Percentiles rank a stretch among this genome's conserved stretches.
These are phyloP conservation scores for Pandemis heparana DNA, from an alignment of 2,888 invertebrate species.

Conservation along the genomic window DNA sequence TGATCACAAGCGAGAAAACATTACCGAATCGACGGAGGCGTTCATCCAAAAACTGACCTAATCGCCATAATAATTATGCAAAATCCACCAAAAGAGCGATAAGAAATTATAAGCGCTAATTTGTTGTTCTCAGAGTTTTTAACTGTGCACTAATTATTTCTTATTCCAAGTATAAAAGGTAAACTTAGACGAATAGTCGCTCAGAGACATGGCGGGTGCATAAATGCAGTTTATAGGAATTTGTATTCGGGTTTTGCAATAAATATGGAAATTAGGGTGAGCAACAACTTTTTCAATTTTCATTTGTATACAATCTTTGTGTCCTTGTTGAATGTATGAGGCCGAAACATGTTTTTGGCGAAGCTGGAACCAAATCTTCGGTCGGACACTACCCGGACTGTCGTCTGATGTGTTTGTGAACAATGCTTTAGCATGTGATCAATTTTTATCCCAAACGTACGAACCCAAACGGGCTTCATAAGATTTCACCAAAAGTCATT, in stretches of 20 bases:
- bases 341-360: no score
- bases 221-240: conserved; percentile 1
- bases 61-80: conserved; percentile 20
- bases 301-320: not conserved
- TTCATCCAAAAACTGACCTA: not conserved
- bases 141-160: conserved; percentile 29
- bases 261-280: conserved; percentile 24
- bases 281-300: not conserved
- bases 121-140: conserved; percentile 6
- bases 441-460: no score
- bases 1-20: not conserved
- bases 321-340: not conserved
- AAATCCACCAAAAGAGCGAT: conserved; percentile 11
- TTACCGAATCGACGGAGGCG: conserved; percentile 5
- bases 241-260: not conserved
- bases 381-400: not conserved
- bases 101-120: conserved; percentile 19
- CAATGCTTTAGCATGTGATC: no score
- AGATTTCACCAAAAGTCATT: not conserved
- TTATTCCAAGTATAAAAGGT: conserved; percentile 28
- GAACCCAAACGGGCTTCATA: not conserved
- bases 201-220: conserved; percentile 27
- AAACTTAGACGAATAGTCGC: not conserved
- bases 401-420: not conserved
- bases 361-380: no score